Evolutionary conservation across 1,140 invertebrate genomes (phyloP).

Genomic region (Augochlora pura): DNA sequence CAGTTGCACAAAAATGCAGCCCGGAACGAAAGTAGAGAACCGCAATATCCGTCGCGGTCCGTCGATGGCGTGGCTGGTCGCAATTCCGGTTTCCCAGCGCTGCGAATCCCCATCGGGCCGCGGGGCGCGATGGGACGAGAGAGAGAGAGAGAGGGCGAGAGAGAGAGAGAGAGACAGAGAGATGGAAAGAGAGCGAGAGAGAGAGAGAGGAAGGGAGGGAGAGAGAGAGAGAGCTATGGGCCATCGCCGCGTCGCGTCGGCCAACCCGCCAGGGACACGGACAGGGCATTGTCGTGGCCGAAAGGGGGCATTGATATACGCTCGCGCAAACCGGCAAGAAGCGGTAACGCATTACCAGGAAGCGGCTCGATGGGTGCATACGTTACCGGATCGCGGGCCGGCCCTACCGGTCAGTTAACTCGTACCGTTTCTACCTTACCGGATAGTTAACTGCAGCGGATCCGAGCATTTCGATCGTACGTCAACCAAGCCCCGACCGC

Average conservation of each 20-base stretch:
- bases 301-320: slow-evolving; percentile 65
- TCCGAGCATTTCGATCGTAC: slow-evolving; percentile 44
- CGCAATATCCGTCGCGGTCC: slow-evolving; percentile 51
- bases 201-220: background rate
- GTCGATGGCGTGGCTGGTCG: slow-evolving; percentile 53
- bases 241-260: background rate
- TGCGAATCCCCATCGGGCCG: slow-evolving; percentile 19
- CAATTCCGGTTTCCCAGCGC: slow-evolving; percentile 46
- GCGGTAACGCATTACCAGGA: slow-evolving; percentile 65
- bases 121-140: background rate
- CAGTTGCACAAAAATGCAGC: slow-evolving; percentile 40
- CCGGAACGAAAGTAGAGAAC: slow-evolving; percentile 40
- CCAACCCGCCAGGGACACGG: background rate
- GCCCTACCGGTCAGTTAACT: slow-evolving; percentile 53
- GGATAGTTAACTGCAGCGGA: slow-evolving; percentile 62
- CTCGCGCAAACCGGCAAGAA: slow-evolving; percentile 48
- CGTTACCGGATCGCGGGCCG: slow-evolving; percentile 55
- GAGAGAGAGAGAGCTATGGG: background rate
- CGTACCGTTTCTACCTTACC: slow-evolving; percentile 15
- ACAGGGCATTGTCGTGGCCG: slow-evolving; percentile 33
- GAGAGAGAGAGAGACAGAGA: no score
- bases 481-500: background rate
- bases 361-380: slow-evolving; percentile 63
- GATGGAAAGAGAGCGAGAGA: no score
- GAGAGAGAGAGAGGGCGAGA: background rate